Evolutionary conservation across 1,140 invertebrate species (phyloP).

Genomic region (Megalonaias nervosa): DNA sequence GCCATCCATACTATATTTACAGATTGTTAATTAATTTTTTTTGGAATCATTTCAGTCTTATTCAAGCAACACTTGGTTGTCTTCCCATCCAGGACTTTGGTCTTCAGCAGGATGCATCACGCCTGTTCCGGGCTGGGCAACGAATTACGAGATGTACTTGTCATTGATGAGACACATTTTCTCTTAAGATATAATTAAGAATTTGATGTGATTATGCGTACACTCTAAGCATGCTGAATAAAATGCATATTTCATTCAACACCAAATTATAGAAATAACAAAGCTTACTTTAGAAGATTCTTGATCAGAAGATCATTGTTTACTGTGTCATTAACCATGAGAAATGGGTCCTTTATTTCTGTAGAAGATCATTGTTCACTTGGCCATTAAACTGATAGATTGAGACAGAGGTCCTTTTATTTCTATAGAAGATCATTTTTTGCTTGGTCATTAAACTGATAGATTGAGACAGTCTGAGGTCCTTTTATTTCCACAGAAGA

Average conservation of each 20-base stretch:
- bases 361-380: too few species aligned
- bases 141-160: constrained; percentile 80
- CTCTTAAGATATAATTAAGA: background rate
- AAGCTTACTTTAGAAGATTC: background rate
- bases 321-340: background rate
- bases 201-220: background rate
- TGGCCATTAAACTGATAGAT: too few species aligned
- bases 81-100: constrained; percentile 79
- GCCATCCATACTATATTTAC: too few species aligned
- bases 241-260: background rate
- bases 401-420: too few species aligned
- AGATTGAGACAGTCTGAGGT: too few species aligned
- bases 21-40: too few species aligned
- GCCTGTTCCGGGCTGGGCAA: constrained; percentile 79
- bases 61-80: constrained; percentile 82
- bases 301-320: background rate
- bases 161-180: constrained; percentile 4
- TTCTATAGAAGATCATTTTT: too few species aligned
- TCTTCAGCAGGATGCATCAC: constrained; percentile 80
- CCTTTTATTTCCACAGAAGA: too few species aligned
- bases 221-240: background rate
- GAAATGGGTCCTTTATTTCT: too few species aligned
- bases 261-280: background rate
- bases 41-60: constrained; percentile 74
- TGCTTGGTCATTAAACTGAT: too few species aligned